Base-by-base conservation (phyloP, 1,140 invertebrate genomes). In the Drosophila ambigua region DNA sequence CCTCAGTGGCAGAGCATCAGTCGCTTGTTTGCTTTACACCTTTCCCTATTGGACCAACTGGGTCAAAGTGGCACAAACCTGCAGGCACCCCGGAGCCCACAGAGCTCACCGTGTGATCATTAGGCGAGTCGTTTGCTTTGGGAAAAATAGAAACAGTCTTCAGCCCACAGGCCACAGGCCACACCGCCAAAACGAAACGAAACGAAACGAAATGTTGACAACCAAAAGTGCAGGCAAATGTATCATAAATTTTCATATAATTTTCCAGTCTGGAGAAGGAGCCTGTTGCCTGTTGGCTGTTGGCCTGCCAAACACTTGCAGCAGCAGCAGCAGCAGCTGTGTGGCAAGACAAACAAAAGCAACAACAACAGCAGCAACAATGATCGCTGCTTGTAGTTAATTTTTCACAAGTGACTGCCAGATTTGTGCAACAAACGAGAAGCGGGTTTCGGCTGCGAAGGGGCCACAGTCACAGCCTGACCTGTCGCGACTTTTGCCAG, bases 191-290 rank as follows among this genome's bases (percentile, higher is more conserved):
- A 35, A 35, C 31, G 28, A 7, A 28, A 28, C 3, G 28, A 7
- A 28, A 28, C 3, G 35, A 39, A 39, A 39, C 11, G 35, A 62
- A 78, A 73, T 50, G 81, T 85, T 84, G 81, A 85, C 81, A 85
- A 85, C 82, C 81, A 87, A 39, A 39, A 85, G 81, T 85, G 81
- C 81, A 85, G 78, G 81, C 81, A 85, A 85, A 85, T 85, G 81
- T 85, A 85, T 85, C 81, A 85, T 85, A 85, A 85, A 85, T 85
- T 87, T 85, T 85, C 82, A 85, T 85, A 85, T 85, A 85, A 85
- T 81, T 85, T 84, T 85, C 75, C 72, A 85, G 77, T 79, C 77
- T 16, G 8, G 26, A 54, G 59, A 46, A 53, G 54, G 60, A 68
- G 65, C 55, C 41, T 35, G 24, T 41, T 15, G 55, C 45, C 75